These are phyloP conservation scores for Idaea biselata DNA, from an alignment of 2,888 invertebrate species.

Conservation along the genomic window DNA sequence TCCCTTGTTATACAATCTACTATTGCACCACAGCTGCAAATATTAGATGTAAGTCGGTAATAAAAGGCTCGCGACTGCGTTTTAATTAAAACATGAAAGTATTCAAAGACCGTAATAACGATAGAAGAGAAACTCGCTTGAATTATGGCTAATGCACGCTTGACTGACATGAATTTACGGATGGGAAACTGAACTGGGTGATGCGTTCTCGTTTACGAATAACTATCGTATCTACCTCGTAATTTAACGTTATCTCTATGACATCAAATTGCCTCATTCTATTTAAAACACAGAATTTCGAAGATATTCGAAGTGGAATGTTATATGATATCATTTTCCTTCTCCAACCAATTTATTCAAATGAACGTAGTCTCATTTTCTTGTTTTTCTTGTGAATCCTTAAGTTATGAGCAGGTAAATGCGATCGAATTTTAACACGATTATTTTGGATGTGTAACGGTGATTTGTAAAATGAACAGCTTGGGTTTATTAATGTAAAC, in stretches of 20 bases:
- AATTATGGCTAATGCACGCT: conserved; percentile 35
- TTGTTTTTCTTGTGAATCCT: background rate
- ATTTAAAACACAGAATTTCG: background rate
- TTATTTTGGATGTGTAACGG: background rate
- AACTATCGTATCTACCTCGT: background rate
- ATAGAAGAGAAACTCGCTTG: conserved; percentile 39
- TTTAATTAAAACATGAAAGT: conserved; percentile 67
- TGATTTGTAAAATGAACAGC: background rate
- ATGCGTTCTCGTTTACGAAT: conserved; percentile 15
- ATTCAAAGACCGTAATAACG: conserved; percentile 63
- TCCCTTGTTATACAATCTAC: no score
- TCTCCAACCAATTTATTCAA: background rate
- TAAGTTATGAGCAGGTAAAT: background rate
- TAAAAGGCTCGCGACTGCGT: conserved; percentile 41
- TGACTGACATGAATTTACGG: conserved; percentile 33
- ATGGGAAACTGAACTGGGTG: conserved; percentile 25
- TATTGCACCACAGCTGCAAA: conserved; percentile 24
- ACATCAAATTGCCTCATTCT: background rate
- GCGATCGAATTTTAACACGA: background rate
- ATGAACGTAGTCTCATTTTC: background rate
- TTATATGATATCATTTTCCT: background rate
- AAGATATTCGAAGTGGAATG: background rate
- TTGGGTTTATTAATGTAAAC: background rate
- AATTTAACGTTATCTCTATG: background rate
- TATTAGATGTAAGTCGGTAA: conserved; percentile 32